A percentile compares a stretch with the other conserved stretches of the same genome.
Conservation (phyloP, 2,797 vertebrate genomes). For the Agapornis canus region DNA sequence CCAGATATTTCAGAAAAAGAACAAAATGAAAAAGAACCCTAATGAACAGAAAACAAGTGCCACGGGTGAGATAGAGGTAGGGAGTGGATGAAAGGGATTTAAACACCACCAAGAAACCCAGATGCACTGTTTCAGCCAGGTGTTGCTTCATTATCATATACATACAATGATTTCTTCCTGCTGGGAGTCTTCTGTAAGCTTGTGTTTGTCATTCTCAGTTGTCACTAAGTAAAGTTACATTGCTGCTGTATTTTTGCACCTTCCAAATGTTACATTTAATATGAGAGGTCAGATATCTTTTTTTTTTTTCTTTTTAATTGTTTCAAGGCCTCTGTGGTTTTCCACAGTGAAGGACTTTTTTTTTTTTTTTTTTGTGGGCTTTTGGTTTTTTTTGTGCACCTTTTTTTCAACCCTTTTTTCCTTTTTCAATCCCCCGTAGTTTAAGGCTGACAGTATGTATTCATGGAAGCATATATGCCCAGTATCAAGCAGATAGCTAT, state of each 20-base stretch:
- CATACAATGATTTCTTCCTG: neutral
- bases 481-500: neutral
- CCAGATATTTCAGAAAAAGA: neutral
- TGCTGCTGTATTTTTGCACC: neutral
- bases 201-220: neutral
- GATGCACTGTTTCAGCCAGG: neutral
- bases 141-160: neutral
- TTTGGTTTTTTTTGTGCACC: too few relatives aligned
- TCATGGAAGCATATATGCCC: neutral
- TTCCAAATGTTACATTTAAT: neutral
- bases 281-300: neutral
- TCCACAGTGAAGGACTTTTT: neutral
- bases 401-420: too few relatives aligned
- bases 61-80: neutral
- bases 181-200: neutral
- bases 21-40: neutral
- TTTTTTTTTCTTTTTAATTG: neutral
- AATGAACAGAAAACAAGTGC: rapidly evolving
- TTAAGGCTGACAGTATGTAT: neutral
- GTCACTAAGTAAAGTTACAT: neutral
- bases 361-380: neutral
- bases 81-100: neutral
- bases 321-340: neutral
- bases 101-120: neutral
- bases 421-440: neutral